These are phyloP conservation scores for Apis dorsata DNA, from an alignment of 1,140 invertebrate species.

Conservation along the genomic window DNA sequence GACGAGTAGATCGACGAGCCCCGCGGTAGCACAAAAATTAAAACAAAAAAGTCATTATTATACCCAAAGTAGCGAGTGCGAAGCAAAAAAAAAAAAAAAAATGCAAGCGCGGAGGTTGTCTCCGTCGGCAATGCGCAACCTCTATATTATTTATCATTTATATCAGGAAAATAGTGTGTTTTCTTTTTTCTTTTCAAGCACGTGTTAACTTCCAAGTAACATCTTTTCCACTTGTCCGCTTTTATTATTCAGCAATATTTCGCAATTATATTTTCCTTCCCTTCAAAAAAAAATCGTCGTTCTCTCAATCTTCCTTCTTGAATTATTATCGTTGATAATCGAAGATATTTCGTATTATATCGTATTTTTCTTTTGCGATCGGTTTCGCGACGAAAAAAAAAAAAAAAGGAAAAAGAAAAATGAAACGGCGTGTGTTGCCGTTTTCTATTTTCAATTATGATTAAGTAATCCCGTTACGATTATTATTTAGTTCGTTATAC, in stretches of 20 bases:
- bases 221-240: slow-evolving; percentile 49
- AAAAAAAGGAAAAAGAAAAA: slow-evolving; percentile 1
- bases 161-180: slow-evolving; percentile 43
- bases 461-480: slow-evolving; percentile 20
- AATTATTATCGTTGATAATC: slow-evolving; percentile 8
- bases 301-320: not conserved
- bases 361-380: slow-evolving; percentile 8
- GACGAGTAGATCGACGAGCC: slow-evolving; percentile 45
- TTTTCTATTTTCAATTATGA: slow-evolving; percentile 33
- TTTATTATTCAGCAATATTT: slow-evolving; percentile 35
- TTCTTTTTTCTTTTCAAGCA: slow-evolving; percentile 32
- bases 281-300: not conserved
- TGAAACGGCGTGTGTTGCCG: slow-evolving; percentile 44
- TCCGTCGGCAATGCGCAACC: slow-evolving; percentile 69
- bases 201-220: slow-evolving; percentile 48
- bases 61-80: slow-evolving; percentile 68
- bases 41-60: slow-evolving; percentile 60
- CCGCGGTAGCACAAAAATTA: slow-evolving; percentile 64
- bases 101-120: slow-evolving; percentile 73
- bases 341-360: not conserved
- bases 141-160: slow-evolving; percentile 57
- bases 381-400: slow-evolving; percentile 1
- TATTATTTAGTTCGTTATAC: slow-evolving; percentile 41
- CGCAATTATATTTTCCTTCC: not conserved
- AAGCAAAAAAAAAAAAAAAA: slow-evolving; percentile 57